These are phyloP conservation scores for Pedionomus torquatus DNA, from an alignment of 2,113 vertebrate genomes.

Conservation along the genomic window DNA sequence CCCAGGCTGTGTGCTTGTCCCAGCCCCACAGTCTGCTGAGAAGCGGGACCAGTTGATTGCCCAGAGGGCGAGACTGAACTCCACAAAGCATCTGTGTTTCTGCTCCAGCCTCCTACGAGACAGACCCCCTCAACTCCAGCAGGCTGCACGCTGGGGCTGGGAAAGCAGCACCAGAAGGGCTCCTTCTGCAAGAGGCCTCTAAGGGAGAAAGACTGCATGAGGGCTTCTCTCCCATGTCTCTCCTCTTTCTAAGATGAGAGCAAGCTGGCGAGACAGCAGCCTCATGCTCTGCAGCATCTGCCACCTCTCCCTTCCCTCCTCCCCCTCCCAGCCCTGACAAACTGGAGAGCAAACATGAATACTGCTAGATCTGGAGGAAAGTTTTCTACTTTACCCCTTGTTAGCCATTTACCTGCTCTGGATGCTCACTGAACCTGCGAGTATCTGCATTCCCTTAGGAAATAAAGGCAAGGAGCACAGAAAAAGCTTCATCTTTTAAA, in stretches of 20 bases:
- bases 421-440: background rate
- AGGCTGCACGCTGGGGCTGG: background rate
- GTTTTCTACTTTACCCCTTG: background rate
- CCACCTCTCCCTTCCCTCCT: background rate
- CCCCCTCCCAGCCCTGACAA: background rate
- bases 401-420: background rate
- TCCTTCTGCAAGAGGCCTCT: background rate
- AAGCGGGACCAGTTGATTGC: background rate
- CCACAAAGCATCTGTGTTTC: background rate
- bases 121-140: background rate
- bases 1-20: fast-evolving
- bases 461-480: background rate
- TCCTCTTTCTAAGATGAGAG: background rate
- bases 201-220: background rate
- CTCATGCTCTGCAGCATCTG: constrained; percentile 1
- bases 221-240: background rate
- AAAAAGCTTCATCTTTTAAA: background rate
- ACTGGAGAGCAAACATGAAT: background rate
- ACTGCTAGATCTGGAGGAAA: background rate
- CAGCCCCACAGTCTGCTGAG: background rate
- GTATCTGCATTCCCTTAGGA: background rate
- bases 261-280: background rate
- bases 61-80: background rate
- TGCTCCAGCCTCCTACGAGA: background rate
- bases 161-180: background rate